Evolutionary conservation across 2,888 invertebrate species (phyloP).

Genomic region (Hedya salicella): DNA sequence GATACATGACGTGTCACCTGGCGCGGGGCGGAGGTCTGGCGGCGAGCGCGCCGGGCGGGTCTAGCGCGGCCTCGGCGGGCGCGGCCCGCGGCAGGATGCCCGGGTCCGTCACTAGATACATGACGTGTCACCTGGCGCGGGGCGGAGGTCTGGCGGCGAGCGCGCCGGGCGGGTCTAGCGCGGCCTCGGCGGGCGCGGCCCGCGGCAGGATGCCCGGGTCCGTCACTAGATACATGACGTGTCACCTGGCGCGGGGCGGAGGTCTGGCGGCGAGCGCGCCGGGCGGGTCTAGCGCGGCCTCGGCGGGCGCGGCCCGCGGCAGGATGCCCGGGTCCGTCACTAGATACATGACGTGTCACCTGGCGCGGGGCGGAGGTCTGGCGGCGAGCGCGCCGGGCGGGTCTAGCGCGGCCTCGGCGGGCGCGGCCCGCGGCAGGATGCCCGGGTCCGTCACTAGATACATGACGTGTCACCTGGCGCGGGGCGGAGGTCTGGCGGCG

Average conservation of each 20-base stretch:
- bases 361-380: too few relatives aligned
- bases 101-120: too few relatives aligned
- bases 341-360: too few relatives aligned
- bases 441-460: too few relatives aligned
- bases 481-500: conserved; percentile 68
- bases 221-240: too few relatives aligned
- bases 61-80: not conserved
- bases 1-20: not conserved
- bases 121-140: not conserved
- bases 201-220: not conserved
- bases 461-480: not conserved
- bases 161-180: not conserved
- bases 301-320: not conserved
- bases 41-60: not conserved
- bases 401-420: too few relatives aligned
- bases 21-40: not conserved
- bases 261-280: too few relatives aligned
- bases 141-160: not conserved
- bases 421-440: too few relatives aligned
- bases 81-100: conserved; percentile 59
- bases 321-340: too few relatives aligned
- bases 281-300: too few relatives aligned
- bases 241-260: too few relatives aligned
- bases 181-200: not conserved
- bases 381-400: too few relatives aligned